A percentile compares a stretch with the other conserved stretches of the same genome.
phyloP scores from a whole-genome alignment of 2,797 vertebrate genomes.

The Chelmon rostratus region DNA sequence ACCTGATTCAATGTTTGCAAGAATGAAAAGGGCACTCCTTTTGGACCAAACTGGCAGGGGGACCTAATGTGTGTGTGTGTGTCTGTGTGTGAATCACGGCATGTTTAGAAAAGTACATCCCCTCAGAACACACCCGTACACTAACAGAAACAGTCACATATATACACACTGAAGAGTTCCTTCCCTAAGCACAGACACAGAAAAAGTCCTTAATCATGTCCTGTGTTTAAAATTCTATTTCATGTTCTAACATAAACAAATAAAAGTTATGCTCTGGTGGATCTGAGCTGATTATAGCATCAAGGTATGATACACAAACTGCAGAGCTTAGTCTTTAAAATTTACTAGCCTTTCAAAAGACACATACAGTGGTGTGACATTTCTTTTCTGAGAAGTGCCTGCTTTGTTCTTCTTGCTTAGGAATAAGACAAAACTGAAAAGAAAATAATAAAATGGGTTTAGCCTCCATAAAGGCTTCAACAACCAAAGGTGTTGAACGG shows the following conservation, averaged over 20 bases:
- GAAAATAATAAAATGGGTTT: not conserved
- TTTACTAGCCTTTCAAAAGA: not conserved
- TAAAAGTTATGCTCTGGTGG: slow-evolving; percentile 17
- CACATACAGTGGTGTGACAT: not conserved
- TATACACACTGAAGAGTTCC: slow-evolving; percentile 69
- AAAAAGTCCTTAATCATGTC: slow-evolving; percentile 69
- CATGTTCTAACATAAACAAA: slow-evolving; percentile 30
- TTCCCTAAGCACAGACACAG: slow-evolving; percentile 58
- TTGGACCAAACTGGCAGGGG: slow-evolving; percentile 47
- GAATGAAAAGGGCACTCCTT: slow-evolving; percentile 56
- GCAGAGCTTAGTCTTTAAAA: slow-evolving; percentile 1
- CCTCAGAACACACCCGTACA: slow-evolving; percentile 64
- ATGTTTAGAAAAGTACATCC: slow-evolving; percentile 80
- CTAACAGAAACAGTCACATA: slow-evolving; percentile 65
- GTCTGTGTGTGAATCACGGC: slow-evolving; percentile 37
- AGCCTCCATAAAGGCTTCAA: slow-evolving; percentile 8
- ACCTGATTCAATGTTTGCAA: slow-evolving; percentile 57
- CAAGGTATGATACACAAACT: not conserved
- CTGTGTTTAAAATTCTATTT: slow-evolving; percentile 64
- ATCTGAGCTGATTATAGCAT: slow-evolving; percentile 11
- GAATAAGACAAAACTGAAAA: not conserved
- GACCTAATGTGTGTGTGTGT: slow-evolving; percentile 31
- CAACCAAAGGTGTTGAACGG: slow-evolving; percentile 44
- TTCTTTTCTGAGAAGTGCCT: not conserved
- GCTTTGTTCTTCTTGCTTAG: not conserved